Percentiles rank a stretch among this genome's conserved stretches.
Evolutionary conservation across 2,113 vertebrate genomes (phyloP).

Genomic region (Himantopus leucocephalus): DNA sequence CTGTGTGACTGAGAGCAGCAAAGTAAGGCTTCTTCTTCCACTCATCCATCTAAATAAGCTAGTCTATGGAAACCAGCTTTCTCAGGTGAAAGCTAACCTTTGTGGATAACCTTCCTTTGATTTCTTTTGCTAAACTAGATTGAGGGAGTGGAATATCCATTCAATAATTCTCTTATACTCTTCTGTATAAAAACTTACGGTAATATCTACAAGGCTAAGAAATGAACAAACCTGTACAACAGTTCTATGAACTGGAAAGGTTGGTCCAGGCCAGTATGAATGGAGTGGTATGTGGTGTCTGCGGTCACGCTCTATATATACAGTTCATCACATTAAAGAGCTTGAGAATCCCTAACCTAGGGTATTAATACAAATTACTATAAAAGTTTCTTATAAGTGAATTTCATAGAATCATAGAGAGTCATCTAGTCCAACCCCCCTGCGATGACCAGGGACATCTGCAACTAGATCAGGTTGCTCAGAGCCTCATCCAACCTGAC

Average conservation of each 20-base stretch:
- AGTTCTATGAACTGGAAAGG: neutral
- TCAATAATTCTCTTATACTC: neutral
- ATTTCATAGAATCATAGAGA: neutral
- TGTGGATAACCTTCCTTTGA: neutral
- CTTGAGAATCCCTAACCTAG: neutral
- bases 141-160: neutral
- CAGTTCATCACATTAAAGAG: neutral
- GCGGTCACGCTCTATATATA: fast-evolving
- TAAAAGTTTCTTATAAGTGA: neutral
- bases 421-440: neutral
- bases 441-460: neutral
- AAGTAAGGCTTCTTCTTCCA: neutral
- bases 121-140: neutral
- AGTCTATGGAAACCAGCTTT: neutral
- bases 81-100: neutral
- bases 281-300: neutral
- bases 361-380: neutral
- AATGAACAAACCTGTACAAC: neutral
- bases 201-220: neutral
- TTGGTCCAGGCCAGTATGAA: neutral
- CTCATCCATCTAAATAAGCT: neutral
- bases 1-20: neutral
- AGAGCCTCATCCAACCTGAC: neutral
- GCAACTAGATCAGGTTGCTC: neutral
- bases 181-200: neutral